Evolutionary conservation across 2,113 vertebrate genomes (phyloP).

Genomic region (Leptosomus discolor): DNA sequence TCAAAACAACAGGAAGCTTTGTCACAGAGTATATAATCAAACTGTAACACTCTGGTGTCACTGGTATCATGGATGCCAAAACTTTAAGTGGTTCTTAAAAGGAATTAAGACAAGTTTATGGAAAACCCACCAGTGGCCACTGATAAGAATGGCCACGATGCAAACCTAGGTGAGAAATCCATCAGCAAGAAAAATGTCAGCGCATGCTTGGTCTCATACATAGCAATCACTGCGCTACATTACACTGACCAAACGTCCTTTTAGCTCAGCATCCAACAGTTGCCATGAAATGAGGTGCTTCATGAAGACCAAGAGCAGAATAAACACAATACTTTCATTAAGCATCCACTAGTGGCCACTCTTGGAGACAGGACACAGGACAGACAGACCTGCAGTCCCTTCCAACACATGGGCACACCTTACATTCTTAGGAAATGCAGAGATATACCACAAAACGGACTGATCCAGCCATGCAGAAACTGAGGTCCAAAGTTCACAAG

Average conservation of each 20-base stretch:
- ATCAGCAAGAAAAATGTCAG: not conserved
- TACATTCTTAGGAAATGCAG: not conserved
- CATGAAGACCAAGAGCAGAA: not conserved
- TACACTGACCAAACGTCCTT: not conserved
- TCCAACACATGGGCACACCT: rapidly evolving
- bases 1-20: not conserved
- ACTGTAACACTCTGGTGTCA: not conserved
- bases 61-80: not conserved
- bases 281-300: not conserved
- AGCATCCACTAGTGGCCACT: not conserved
- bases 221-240: not conserved
- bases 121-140: not conserved
- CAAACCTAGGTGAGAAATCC: not conserved
- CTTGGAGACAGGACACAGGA: not conserved
- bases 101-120: not conserved
- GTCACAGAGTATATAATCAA: not conserved
- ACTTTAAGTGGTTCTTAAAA: not conserved
- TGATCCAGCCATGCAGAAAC: not conserved
- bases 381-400: not conserved
- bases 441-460: not conserved
- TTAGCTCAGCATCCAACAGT: not conserved
- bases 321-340: not conserved
- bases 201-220: not conserved
- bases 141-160: not conserved
- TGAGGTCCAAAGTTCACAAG: not conserved